These are phyloP conservation scores for Amblyopsis hoosieri DNA, from an alignment of 2,797 vertebrate genomes.

Conservation along the genomic window DNA sequence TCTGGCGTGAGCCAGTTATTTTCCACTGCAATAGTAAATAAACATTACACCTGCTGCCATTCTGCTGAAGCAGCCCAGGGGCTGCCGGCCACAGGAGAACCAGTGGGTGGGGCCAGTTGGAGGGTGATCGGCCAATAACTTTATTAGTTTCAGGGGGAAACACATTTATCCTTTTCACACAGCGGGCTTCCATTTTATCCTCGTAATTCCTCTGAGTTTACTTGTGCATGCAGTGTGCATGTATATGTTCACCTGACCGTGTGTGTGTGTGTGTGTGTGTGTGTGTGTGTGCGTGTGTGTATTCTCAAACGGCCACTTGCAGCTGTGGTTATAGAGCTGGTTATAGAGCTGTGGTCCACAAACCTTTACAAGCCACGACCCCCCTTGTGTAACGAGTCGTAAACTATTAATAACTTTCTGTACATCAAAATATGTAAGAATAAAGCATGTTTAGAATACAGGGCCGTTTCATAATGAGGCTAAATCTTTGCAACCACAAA, in stretches of 20 bases:
- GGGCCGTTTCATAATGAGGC: no score
- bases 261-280: constrained; percentile 36
- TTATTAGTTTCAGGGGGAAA: constrained; percentile 32
- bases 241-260: constrained; percentile 5
- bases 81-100: constrained; percentile 2
- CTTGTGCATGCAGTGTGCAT: no score
- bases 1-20: constrained; percentile 51
- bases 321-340: no score
- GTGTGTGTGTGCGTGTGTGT: constrained; percentile 16
- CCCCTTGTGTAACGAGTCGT: no score
- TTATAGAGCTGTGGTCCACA: no score
- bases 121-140: constrained; percentile 13
- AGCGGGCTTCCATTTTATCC: no score
- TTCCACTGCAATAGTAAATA: constrained; percentile 54
- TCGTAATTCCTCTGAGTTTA: no score
- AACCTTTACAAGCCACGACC: no score
- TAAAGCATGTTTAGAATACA: no score
- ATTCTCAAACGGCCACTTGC: background rate
- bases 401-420: no score
- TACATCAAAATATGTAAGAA: no score
- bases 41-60: constrained; percentile 39
- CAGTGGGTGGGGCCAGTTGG: background rate
- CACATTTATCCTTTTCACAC: constrained; percentile 34
- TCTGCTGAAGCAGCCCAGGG: constrained; percentile 19
- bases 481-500: no score